These are phyloP conservation scores for Lagocephalus sceleratus DNA, from an alignment of 2,797 vertebrate species.

Conservation along the genomic window DNA sequence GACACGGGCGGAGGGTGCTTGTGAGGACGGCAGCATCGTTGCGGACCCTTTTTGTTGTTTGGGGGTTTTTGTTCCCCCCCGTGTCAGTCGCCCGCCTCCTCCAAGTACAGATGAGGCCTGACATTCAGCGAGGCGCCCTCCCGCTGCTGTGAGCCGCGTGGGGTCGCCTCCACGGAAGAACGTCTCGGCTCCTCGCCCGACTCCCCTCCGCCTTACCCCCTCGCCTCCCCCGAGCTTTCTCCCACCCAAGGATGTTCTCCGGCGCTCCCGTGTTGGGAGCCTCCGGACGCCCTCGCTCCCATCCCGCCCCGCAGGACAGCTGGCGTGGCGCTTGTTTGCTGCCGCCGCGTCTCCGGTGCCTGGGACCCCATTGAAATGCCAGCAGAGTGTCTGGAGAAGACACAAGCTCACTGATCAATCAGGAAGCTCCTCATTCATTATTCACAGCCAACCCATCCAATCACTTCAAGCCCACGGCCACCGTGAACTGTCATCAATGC, in stretches of 20 bases:
- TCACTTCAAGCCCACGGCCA: slow-evolving; percentile 69
- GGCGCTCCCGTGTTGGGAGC: slow-evolving; percentile 5
- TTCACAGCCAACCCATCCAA: slow-evolving; percentile 70
- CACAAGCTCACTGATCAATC: slow-evolving; percentile 73
- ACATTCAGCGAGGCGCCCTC: slow-evolving; percentile 63
- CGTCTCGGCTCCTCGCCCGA: slow-evolving; percentile 43
- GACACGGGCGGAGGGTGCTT: slow-evolving; percentile 59
- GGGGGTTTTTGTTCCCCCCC: slow-evolving; percentile 64
- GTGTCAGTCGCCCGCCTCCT: slow-evolving; percentile 46
- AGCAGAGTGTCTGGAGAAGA: slow-evolving; percentile 61
- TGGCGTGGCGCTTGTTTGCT: slow-evolving; percentile 16
- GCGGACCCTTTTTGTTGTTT: slow-evolving; percentile 67
- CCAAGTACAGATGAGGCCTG: slow-evolving; percentile 74
- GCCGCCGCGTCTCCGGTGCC: slow-evolving; percentile 25
- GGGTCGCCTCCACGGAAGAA: slow-evolving; percentile 33
- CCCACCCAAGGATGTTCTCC: slow-evolving; percentile 2
- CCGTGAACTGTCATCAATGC: slow-evolving; percentile 72
- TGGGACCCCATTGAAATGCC: slow-evolving; percentile 65
- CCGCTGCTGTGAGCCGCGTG: slow-evolving; percentile 56
- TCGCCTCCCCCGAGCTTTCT: slow-evolving; percentile 10
- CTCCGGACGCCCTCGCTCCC: slow-evolving; percentile 16
- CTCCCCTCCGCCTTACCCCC: slow-evolving; percentile 13
- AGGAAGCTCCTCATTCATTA: slow-evolving; percentile 78
- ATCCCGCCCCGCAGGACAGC: slow-evolving; percentile 22
- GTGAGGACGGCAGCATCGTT: slow-evolving; percentile 68